A percentile compares a stretch with the other conserved stretches of the same genome.
phyloP scores from a whole-genome alignment of 2,113 vertebrate species.

The Promerops cafer region DNA sequence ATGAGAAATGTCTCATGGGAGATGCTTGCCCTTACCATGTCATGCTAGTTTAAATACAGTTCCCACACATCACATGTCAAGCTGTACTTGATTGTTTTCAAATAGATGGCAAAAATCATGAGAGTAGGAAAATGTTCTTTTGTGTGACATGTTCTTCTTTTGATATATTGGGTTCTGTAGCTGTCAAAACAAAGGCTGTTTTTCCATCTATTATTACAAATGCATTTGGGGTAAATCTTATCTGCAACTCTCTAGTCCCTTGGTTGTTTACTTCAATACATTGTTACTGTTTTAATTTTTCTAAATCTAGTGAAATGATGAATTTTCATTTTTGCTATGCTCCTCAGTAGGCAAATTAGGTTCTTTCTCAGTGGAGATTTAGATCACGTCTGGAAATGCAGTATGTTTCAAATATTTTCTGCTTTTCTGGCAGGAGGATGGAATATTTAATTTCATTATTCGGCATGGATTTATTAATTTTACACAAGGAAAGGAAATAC shows the following conservation, averaged over 20 bases:
- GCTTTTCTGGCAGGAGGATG: conserved; percentile 18
- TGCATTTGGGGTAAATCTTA: neutral
- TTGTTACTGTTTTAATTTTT: conserved; percentile 5
- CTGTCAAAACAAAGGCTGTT: conserved; percentile 33
- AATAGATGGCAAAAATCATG: conserved; percentile 43
- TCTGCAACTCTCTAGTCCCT: neutral
- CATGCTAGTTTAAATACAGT: conserved; percentile 45
- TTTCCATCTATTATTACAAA: conserved; percentile 15
- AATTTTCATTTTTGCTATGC: conserved; percentile 2
- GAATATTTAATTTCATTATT: conserved; percentile 61
- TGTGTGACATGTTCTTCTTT: conserved; percentile 26
- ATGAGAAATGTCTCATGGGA: neutral
- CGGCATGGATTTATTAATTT: conserved; percentile 19
- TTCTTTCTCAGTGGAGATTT: conserved; percentile 19
- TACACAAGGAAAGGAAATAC: conserved; percentile 10
- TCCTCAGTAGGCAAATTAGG: neutral
- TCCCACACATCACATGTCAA: conserved; percentile 33
- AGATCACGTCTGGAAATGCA: conserved; percentile 16
- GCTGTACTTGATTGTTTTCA: conserved; percentile 45
- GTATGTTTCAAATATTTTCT: conserved; percentile 26
- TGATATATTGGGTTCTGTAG: conserved; percentile 27
- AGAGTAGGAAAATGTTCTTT: conserved; percentile 23
- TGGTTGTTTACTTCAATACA: conserved; percentile 13
- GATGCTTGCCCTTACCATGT: conserved; percentile 4
- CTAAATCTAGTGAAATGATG: neutral